phyloP scores from a whole-genome alignment of 2,113 vertebrate genomes.

The Neofelis nebulosa region DNA sequence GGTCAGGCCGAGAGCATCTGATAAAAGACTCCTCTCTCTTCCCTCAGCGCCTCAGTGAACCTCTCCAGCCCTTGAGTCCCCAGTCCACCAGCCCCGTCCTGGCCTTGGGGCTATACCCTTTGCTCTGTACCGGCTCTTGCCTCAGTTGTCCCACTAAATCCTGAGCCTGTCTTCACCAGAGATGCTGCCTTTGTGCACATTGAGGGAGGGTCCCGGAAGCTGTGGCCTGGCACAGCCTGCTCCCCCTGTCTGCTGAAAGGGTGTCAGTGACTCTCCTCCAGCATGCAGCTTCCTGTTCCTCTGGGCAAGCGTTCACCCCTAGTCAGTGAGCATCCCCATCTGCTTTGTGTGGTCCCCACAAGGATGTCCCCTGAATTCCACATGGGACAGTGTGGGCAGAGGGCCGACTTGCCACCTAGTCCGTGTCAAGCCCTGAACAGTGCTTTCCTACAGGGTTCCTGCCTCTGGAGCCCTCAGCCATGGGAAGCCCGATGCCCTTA shows the following conservation, averaged over 20 bases:
- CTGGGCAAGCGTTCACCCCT: not conserved
- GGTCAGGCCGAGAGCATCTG: not conserved
- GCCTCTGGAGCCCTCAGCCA: not conserved
- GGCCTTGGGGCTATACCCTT: not conserved
- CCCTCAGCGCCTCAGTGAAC: not conserved
- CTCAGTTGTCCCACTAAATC: not conserved
- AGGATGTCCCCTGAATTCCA: fast-evolving
- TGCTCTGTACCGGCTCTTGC: not conserved
- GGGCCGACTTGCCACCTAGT: not conserved
- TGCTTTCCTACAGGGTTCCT: not conserved
- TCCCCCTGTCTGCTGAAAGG: not conserved
- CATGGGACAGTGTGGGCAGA: not conserved
- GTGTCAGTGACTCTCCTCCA: not conserved
- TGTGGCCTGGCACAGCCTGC: not conserved
- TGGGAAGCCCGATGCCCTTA: not conserved
- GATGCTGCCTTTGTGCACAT: not conserved
- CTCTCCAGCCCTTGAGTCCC: fast-evolving
- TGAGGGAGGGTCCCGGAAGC: not conserved
- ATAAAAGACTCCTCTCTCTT: not conserved
- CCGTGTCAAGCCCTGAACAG: not conserved
- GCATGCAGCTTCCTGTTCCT: not conserved
- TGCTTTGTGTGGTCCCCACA: not conserved
- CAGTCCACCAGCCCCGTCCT: not conserved
- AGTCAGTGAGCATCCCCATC: not conserved
- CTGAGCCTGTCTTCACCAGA: not conserved